Percentiles rank a stretch among this genome's conserved stretches.
Conservation (phyloP, 2,113 vertebrate genomes). For the Dromaius novaehollandiae region DNA sequence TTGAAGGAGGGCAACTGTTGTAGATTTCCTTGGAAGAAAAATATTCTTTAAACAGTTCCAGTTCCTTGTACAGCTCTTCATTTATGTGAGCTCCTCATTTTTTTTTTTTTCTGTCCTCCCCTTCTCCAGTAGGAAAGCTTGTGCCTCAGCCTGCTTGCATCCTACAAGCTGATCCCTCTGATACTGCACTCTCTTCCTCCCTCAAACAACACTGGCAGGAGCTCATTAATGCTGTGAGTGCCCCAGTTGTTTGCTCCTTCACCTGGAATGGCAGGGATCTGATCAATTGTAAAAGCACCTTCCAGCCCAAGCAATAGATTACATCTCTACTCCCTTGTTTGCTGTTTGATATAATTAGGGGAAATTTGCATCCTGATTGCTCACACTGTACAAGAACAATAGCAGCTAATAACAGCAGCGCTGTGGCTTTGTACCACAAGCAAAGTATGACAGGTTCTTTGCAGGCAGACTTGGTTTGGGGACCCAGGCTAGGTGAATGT, state of each 20-base stretch:
- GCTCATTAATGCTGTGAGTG: background rate
- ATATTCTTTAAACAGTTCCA: background rate
- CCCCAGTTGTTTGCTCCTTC: background rate
- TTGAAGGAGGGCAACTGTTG: background rate
- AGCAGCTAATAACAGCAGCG: background rate
- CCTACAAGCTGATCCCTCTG: background rate
- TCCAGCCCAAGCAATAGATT: background rate
- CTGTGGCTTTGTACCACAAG: background rate
- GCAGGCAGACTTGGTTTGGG: background rate
- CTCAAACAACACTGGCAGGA: background rate
- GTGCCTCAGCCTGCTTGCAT: background rate
- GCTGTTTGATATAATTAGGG: slow-evolving; percentile 52
- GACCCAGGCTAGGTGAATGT: rapidly evolving
- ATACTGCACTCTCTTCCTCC: background rate
- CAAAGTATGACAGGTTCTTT: background rate
- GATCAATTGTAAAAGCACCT: background rate
- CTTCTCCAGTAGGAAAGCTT: background rate
- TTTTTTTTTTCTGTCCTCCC: background rate
- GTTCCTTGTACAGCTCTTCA: background rate
- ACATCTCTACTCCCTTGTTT: slow-evolving; percentile 4
- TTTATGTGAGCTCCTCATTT: background rate
- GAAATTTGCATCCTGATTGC: slow-evolving; percentile 27
- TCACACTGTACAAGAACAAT: slow-evolving; percentile 25
- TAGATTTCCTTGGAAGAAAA: background rate
- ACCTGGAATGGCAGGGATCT: background rate